Evolutionary conservation across 2,113 vertebrate species (phyloP), one percentile per base, ranked within the genome.

Genomic region (Istiophorus platypterus): DNA sequence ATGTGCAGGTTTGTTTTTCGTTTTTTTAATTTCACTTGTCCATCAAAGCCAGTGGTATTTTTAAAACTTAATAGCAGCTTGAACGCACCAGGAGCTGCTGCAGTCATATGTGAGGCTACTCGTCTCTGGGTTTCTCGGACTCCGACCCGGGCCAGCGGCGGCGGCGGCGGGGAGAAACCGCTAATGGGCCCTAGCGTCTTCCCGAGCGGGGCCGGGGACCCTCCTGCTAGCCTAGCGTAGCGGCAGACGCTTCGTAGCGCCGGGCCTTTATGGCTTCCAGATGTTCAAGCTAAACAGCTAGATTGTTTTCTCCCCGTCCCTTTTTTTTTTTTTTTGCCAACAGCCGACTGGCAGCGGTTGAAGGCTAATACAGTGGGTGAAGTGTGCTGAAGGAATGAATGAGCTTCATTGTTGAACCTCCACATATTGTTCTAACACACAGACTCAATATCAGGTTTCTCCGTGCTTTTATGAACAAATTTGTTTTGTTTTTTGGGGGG

Each of bases 251-350:
- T 78, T 24, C 45, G 51, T 65, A 65, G 79, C 29, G 11, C 76
- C 1, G n/a, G 52, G 73, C 20, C 47, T 70, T 89, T 84, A 93
- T 93, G 73, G 39, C 41, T 93, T 92, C 91, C 93, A 94, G 92
- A 94, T 93, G 93, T 90, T 75, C 7, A 39, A 67, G 68, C 81
- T 82, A 87, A 92, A 91, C 91, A 73, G 85, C 52, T 12, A 18
- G 74, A 81, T 79, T 89, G 83, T 91, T 90, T 90, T 85, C 74
- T 76, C 85, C 69, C 42, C 72, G 18, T 88, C 85, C 69, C n/a
- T n/a, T n/a, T n/a, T n/a, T n/a, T n/a, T n/a, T n/a, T n/a, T n/a
- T 85, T 74, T 81, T 82, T 67, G 62, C 81, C 85, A 90, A 85
- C 84, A 82, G 79, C 4, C 3, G 24, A 10, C 67, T 45, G 76